These are phyloP conservation scores for Conus canariensis DNA, from an alignment of 2,888 invertebrate genomes.

Conservation along the genomic window DNA sequence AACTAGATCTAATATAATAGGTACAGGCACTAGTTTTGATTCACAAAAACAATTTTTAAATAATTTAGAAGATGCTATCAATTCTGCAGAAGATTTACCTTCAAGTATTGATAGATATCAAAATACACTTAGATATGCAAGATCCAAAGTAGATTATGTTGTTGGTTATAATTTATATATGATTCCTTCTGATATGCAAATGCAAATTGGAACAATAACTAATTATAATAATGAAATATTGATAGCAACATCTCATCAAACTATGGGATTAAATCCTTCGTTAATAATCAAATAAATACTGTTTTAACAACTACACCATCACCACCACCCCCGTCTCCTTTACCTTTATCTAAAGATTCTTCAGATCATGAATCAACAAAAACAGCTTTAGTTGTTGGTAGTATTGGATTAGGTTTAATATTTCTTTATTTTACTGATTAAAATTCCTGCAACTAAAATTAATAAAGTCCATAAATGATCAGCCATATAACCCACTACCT, in stretches of 20 bases:
- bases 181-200: background rate
- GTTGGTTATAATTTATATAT: background rate
- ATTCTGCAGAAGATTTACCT: too few species aligned
- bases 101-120: background rate
- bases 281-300: background rate
- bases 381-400: background rate
- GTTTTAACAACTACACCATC: background rate
- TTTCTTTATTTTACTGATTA: background rate
- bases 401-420: background rate
- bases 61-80: too few species aligned
- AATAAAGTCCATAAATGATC: slow-evolving; percentile 18
- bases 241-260: background rate
- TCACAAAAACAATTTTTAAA: background rate
- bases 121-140: background rate
- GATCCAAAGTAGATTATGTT: background rate
- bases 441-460: background rate
- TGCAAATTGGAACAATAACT: background rate
- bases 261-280: background rate
- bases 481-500: slow-evolving; percentile 16
- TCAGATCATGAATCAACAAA: slow-evolving; percentile 7
- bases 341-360: background rate
- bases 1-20: background rate
- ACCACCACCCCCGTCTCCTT: background rate
- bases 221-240: background rate
- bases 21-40: background rate